Evolutionary conservation across 1,140 invertebrate species (phyloP).

Genomic region (Mesaphorura yosii): DNA sequence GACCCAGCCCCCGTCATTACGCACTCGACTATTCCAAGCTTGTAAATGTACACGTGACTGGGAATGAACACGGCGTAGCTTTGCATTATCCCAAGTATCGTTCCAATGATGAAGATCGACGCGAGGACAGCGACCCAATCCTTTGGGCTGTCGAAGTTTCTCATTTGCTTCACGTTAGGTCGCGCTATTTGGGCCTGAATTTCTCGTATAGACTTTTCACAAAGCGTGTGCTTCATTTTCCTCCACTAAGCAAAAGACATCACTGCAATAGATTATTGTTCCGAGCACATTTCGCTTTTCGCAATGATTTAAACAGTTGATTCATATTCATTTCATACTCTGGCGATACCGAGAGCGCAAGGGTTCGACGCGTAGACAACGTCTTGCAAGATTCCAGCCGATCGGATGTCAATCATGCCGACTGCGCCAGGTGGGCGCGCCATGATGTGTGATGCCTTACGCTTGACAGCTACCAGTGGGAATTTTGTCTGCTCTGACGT

Average conservation of each 20-base stretch:
- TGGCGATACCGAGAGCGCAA: neutral
- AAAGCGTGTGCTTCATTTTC: neutral
- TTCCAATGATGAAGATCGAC: neutral
- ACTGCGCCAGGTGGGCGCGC: slow-evolving; percentile 1
- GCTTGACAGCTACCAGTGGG: too few relatives aligned
- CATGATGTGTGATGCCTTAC: too few relatives aligned
- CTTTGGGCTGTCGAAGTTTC: neutral
- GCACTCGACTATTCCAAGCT: neutral
- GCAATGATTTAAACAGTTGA: neutral
- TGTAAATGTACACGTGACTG: neutral
- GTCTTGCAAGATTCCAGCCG: slow-evolving; percentile 5
- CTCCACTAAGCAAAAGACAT: neutral
- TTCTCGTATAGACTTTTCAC: too few relatives aligned
- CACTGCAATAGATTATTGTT: neutral
- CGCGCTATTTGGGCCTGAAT: too few relatives aligned
- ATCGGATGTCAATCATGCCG: slow-evolving; percentile 11
- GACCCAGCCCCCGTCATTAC: neutral
- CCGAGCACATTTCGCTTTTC: neutral
- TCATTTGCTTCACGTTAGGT: too few relatives aligned
- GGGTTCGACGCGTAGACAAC: neutral
- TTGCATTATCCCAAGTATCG: slow-evolving; percentile 10
- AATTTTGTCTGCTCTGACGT: too few relatives aligned
- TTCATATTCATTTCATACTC: neutral
- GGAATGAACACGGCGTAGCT: slow-evolving; percentile 3
- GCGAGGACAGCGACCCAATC: neutral